A percentile compares a stretch with the other conserved stretches of the same genome.
Evolutionary conservation across 2,888 invertebrate species (phyloP).

Genomic region (Cerastoderma edule): DNA sequence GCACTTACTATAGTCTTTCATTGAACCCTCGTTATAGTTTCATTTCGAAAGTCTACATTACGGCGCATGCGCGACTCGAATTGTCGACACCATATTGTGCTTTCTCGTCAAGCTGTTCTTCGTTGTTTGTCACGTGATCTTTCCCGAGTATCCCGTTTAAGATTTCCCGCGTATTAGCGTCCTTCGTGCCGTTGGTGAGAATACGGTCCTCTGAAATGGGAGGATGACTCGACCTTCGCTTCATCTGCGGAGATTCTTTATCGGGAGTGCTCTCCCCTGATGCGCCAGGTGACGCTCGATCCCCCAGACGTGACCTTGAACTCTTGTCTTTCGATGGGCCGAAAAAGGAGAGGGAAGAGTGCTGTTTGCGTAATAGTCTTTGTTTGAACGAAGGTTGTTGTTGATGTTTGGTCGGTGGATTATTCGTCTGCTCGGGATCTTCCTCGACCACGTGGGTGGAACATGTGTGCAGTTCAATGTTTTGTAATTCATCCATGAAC

Average conservation of each 20-base stretch:
- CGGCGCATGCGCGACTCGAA: conserved; percentile 51
- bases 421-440: conserved; percentile 4
- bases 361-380: conserved; percentile 37
- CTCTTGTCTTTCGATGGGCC: conserved; percentile 11
- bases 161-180: background rate
- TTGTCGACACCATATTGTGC: conserved; percentile 26
- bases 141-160: conserved; percentile 6
- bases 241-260: conserved; percentile 9
- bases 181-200: background rate
- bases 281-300: background rate
- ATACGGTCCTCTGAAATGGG: conserved; percentile 8
- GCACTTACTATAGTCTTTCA: no score
- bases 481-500: conserved; percentile 59
- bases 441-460: conserved; percentile 30
- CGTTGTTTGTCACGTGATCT: conserved; percentile 35
- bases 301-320: conserved; percentile 4
- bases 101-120: conserved; percentile 40
- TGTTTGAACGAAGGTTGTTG: conserved; percentile 29
- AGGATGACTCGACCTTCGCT: conserved; percentile 11
- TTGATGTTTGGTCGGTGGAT: conserved; percentile 26
- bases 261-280: conserved; percentile 16
- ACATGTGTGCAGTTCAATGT: conserved; percentile 38
- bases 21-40: no score
- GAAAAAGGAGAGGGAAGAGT: conserved; percentile 48
- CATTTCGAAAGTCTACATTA: conserved; percentile 39